Evolutionary conservation across 1,140 invertebrate species (phyloP).

Genomic region (Drosophila cardini): DNA sequence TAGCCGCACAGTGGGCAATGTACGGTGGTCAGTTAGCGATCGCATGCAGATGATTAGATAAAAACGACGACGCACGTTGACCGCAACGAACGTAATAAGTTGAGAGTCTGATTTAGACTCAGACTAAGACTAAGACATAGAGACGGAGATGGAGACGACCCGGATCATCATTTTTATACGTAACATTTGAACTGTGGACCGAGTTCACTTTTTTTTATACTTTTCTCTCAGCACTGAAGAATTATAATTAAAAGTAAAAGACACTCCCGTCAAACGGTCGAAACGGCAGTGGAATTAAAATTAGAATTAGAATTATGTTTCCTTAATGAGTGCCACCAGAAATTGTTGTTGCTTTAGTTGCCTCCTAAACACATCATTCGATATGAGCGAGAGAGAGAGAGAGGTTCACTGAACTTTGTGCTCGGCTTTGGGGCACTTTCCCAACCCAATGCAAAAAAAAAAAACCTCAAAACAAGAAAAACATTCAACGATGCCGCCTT

Average conservation of each 20-base stretch:
- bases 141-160: conserved; percentile 21
- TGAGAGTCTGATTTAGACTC: conserved; percentile 21
- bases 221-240: conserved; percentile 70
- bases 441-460: conserved; percentile 51
- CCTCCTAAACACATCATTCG: conserved; percentile 79
- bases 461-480: conserved; percentile 41
- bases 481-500: conserved; percentile 68
- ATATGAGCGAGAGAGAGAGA: conserved; percentile 62
- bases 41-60: conserved; percentile 77
- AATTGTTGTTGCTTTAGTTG: conserved; percentile 28
- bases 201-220: conserved; percentile 31
- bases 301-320: conserved; percentile 82
- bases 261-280: conserved; percentile 54
- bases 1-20: conserved; percentile 35
- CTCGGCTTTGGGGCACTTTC: conserved; percentile 71
- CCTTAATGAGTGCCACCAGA: conserved; percentile 76
- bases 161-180: conserved; percentile 40
- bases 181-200: conserved; percentile 42
- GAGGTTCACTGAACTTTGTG: conserved; percentile 71
- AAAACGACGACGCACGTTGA: conserved; percentile 63
- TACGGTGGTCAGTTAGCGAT: conserved; percentile 29
- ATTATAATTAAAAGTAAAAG: conserved; percentile 80
- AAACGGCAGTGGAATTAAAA: conserved; percentile 38
- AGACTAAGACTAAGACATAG: conserved; percentile 32
- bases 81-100: conserved; percentile 69